Evolutionary conservation across 2,113 vertebrate species (phyloP), one percentile per base, ranked within the genome.

Genomic region (Fregetta grallaria): DNA sequence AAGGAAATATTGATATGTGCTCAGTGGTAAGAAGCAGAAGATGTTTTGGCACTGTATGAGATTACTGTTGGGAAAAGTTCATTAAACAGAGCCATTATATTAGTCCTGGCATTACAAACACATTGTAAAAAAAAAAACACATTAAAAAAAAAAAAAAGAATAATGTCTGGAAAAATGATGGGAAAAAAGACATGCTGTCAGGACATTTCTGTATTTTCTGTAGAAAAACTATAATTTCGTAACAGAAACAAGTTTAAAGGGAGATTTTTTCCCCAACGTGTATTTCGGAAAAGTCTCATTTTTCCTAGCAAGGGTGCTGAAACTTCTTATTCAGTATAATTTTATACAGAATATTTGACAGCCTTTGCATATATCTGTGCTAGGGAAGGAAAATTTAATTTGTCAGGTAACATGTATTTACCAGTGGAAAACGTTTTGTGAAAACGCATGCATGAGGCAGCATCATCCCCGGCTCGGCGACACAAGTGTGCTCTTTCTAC

Each of bases 391-490:
- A 88, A 87, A 87, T 8, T 1, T 27, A 36, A 36, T 82, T 87
- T 85, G 10, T 20, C 32, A 82, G 34, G 22, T 26, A 90, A 38
- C 6, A 32, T 27, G 10, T 30, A 50, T 59, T 73, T 75, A 32
- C 34, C 22, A 20, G 44, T 42, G 38, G 15, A 77, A 80, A n/a
- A 55, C 5, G 2, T 32, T 92, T 59, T 59, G 14, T 59, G 50
- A 62, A 86, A 92, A n/a, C 0, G 1, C 0, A 1, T 20, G 2
- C 2, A 1, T 61, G 50, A 36, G 15, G 61, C 1, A 1, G 17
- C 22, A 71, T 32, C 16, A 42, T 67, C 36, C 32, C 20, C 44
- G 65, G 7, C 20, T 63, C 0, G 0, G 42, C 2, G 4, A 66
- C 9, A 53, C 42, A 72, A 22, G 4, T 8, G 13, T 53, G 19